Conservation (phyloP, 2,888 invertebrate species). For the Euzophera pinguis region DNA sequence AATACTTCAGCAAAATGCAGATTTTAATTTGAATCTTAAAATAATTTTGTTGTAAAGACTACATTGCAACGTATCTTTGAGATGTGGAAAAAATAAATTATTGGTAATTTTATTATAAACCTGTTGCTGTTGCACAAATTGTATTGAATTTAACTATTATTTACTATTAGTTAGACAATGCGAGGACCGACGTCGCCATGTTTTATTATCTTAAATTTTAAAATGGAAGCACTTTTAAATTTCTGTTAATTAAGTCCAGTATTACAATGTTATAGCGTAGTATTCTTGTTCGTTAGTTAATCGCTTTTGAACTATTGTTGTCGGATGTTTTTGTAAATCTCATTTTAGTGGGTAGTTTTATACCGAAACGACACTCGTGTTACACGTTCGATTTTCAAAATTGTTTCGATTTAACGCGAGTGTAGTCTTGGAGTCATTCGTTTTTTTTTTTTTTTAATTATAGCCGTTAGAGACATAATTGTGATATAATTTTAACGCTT, state of each 20-base stretch:
- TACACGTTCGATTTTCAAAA: not conserved
- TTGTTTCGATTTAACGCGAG: not conserved
- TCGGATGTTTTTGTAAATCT: slow-evolving; percentile 25
- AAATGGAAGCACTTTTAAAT: not conserved
- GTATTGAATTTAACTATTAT: too few species aligned
- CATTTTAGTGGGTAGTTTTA: slow-evolving; percentile 23
- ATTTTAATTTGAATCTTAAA: too few species aligned
- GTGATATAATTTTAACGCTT: slow-evolving; percentile 35
- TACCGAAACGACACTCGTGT: not conserved
- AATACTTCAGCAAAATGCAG: too few species aligned
- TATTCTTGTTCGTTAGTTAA: slow-evolving; percentile 16
- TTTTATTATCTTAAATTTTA: too few species aligned
- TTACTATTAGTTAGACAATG: too few species aligned
- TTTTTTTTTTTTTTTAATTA: slow-evolving; percentile 18
- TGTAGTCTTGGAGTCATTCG: slow-evolving; percentile 1
- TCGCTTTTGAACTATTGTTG: not conserved
- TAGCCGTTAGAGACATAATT: slow-evolving; percentile 28
- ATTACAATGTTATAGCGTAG: slow-evolving; percentile 60
- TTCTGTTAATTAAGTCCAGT: slow-evolving; percentile 46
- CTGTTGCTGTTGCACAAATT: too few species aligned
- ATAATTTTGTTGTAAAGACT: too few species aligned
- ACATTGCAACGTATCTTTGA: too few species aligned
- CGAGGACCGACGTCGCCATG: too few species aligned
- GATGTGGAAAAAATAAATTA: too few species aligned
- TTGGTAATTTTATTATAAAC: too few species aligned